phyloP scores from a whole-genome alignment of 1,140 invertebrate species.

The Drosophila albomicans region DNA sequence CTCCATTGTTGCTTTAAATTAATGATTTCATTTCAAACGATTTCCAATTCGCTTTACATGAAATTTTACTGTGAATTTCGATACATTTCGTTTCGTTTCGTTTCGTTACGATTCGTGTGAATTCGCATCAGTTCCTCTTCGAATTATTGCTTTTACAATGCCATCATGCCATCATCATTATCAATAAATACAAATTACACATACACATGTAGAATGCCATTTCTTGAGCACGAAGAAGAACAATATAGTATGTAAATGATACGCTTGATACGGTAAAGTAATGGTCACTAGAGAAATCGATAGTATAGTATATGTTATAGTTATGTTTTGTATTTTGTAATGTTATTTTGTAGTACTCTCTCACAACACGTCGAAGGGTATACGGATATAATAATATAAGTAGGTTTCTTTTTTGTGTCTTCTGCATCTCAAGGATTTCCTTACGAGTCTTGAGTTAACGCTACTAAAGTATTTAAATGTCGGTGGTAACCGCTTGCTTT shows the following conservation, averaged over 20 bases:
- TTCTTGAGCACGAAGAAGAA: slow-evolving; percentile 2
- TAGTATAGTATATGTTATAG: neutral
- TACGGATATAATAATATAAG: neutral
- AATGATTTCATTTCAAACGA: slow-evolving; percentile 1
- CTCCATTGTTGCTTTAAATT: neutral
- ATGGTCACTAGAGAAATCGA: slow-evolving; percentile 16
- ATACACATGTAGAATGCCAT: slow-evolving; percentile 9
- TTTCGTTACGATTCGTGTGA: slow-evolving; percentile 11
- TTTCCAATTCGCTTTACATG: neutral
- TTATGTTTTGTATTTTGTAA: too few relatives aligned
- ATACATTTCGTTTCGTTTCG: neutral
- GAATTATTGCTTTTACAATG: slow-evolving; percentile 32
- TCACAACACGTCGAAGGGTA: too few relatives aligned
- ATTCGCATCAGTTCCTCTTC: slow-evolving; percentile 8
- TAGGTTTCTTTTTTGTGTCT: neutral
- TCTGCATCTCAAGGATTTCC: slow-evolving; percentile 8
- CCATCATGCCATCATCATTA: neutral
- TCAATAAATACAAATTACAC: neutral
- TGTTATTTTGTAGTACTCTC: too few relatives aligned
- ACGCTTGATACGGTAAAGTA: slow-evolving; percentile 17
- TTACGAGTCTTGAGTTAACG: slow-evolving; percentile 37
- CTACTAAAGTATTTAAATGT: slow-evolving; percentile 62
- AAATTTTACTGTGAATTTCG: slow-evolving; percentile 19
- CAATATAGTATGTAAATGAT: too few relatives aligned
- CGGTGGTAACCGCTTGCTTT: slow-evolving; percentile 69